Evolutionary conservation across 1,140 invertebrate genomes (phyloP), one percentile per base, ranked within the genome.

Genomic region (Cotesia typhae): DNA sequence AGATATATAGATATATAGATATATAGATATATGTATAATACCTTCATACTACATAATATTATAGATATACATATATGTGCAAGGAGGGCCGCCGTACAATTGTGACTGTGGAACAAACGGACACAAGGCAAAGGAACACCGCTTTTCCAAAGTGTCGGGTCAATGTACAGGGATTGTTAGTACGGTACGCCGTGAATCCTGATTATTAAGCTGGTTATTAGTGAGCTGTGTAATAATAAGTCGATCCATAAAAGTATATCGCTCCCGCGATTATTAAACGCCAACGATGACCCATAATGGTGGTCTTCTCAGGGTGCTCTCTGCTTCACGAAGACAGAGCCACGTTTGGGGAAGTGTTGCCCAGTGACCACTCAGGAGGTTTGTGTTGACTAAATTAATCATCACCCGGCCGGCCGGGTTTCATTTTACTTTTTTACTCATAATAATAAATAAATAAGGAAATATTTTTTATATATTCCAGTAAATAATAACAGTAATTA

Each of bases 141-240:
- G 61, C 66, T 68, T 72, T 74, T 76, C 76, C 75, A 77, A 76
- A 77, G 74, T 52, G 61, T 71, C 63, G 74, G 53, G 75, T 73
- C 75, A 78, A 77, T 76, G 76, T 71, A 57, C 73, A 73, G 73
- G 71, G 67, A 36, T 75, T 67, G 76, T 71, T 78, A 76, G 74
- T 75, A 77, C 78, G 75, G 71, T 75, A 75, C 74, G 76, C 72
- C 65, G 71, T 69, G 67, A 65, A 60, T 74, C 67, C 72, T 75
- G 57, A 75, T 71, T 67, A 74, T 65, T 76, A 37, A 52, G 59
- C 72, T 75, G 57, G 74, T 71, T 67, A 74, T 65, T 76, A 37
- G 60, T 64, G 41, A 47, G 41, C 41, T 7, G 6, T 47, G 10
- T 47, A 10, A 9, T 47, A 47, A 47, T 10, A 10, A 47, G 41